Conservation (phyloP, 2,113 vertebrate genomes). For the Acrocephalus kingi region DNA sequence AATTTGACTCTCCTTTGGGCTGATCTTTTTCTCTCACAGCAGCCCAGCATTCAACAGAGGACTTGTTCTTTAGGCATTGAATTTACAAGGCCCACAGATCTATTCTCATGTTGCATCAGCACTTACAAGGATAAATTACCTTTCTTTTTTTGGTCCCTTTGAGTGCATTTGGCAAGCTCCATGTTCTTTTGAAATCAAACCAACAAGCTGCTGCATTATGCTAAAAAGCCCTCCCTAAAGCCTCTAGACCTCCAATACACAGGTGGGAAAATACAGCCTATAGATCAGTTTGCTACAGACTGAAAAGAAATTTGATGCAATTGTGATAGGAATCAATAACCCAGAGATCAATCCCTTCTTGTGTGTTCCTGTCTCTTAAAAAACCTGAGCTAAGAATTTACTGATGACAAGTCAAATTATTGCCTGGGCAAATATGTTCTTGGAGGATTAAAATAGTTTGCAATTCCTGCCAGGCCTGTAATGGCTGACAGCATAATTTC, state of each 20-base stretch:
- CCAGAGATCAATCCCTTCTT: background rate
- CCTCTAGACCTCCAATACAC: background rate
- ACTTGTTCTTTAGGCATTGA: background rate
- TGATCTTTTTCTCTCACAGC: background rate
- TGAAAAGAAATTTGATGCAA: background rate
- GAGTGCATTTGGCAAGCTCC: background rate
- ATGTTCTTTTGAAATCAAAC: background rate
- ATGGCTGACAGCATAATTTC: background rate
- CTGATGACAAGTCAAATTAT: background rate
- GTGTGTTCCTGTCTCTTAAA: conserved; percentile 17
- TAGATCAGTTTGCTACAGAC: background rate
- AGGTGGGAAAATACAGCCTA: background rate
- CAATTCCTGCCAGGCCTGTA: conserved; percentile 12
- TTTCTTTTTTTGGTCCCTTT: background rate
- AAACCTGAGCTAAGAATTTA: conserved; percentile 26
- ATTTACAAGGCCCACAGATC: background rate
- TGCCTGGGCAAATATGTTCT: background rate
- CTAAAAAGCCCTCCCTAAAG: background rate
- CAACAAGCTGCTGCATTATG: background rate
- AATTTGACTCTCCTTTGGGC: background rate
- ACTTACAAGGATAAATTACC: background rate
- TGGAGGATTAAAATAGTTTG: conserved; percentile 28
- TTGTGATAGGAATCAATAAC: background rate
- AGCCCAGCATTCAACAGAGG: background rate
- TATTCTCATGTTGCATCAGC: background rate